A percentile compares a stretch with the other conserved stretches of the same genome.
Conservation (phyloP, 92 coral and sea anemone species). For the Bergia puertoricense region DNA sequence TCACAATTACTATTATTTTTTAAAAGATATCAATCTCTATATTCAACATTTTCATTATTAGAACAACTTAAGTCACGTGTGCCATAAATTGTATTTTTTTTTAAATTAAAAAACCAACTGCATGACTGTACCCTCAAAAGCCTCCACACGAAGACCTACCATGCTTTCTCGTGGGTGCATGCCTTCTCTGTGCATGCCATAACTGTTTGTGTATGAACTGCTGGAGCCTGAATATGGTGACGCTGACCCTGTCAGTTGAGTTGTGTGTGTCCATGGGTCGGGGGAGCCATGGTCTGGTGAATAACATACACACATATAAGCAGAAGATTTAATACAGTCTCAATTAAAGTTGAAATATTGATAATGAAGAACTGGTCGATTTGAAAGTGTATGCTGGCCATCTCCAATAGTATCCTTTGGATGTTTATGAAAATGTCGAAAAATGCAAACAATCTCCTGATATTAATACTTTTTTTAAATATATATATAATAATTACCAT, state of each 20-base stretch:
- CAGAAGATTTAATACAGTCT: too few relatives aligned
- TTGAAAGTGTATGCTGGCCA: background rate
- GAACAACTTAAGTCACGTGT: too few relatives aligned
- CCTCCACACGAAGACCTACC: constrained; percentile 57
- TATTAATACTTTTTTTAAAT: too few relatives aligned
- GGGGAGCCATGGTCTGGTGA: constrained; percentile 96
- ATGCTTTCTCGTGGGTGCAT: constrained; percentile 84
- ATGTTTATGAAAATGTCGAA: too few relatives aligned
- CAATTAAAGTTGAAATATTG: background rate
- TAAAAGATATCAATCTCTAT: too few relatives aligned
- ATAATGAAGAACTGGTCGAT: background rate
- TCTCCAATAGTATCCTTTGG: background rate
- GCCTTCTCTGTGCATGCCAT: constrained; percentile 72
- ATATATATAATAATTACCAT: too few relatives aligned
- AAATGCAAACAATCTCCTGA: too few relatives aligned
- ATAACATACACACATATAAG: background rate
- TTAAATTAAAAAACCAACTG: too few relatives aligned
- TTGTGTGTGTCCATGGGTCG: constrained; percentile 93
- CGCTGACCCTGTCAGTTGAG: constrained; percentile 79
- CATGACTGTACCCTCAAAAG: too few relatives aligned
- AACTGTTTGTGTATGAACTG: constrained; percentile 75
- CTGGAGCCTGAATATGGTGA: constrained; percentile 78
- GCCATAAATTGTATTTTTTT: background rate
- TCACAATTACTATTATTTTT: too few relatives aligned
- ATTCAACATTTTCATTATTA: too few relatives aligned